Evolutionary conservation across 2,888 invertebrate species (phyloP).

Genomic region (Boloria euphrosyne): DNA sequence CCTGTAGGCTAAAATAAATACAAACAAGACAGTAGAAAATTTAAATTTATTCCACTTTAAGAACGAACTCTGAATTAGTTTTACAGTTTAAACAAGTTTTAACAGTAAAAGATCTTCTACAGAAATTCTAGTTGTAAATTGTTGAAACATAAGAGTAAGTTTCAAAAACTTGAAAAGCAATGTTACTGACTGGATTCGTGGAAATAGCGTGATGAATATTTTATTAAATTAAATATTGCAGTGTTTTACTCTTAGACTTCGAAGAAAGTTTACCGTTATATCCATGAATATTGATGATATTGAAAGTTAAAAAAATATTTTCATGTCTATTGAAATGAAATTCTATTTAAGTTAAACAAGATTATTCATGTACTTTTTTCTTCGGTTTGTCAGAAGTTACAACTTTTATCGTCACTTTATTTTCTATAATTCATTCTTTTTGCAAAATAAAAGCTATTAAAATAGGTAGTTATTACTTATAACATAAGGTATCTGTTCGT

Average conservation of each 20-base stretch:
- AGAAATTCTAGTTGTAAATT: slow-evolving; percentile 28
- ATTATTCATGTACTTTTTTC: neutral
- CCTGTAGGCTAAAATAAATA: slow-evolving; percentile 8
- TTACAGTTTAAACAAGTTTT: slow-evolving; percentile 27
- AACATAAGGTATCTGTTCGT: too few species aligned
- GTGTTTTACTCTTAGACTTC: neutral
- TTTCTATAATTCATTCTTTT: too few species aligned
- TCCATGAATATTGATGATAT: neutral
- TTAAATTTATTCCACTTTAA: slow-evolving; percentile 26
- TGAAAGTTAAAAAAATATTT: too few species aligned
- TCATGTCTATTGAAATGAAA: too few species aligned
- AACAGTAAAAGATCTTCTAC: slow-evolving; percentile 25
- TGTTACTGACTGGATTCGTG: slow-evolving; percentile 1
- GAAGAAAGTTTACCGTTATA: neutral
- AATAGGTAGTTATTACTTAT: too few species aligned
- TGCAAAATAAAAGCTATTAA: too few species aligned
- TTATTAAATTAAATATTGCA: neutral
- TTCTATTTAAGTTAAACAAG: neutral
- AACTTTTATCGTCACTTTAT: neutral
- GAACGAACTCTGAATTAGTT: slow-evolving; percentile 27
- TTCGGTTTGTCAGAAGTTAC: too few species aligned
- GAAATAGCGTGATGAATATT: slow-evolving; percentile 8
- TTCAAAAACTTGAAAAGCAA: slow-evolving; percentile 16
- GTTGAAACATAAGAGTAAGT: slow-evolving; percentile 21
- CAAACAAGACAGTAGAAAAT: slow-evolving; percentile 9